Evolutionary conservation across 2,888 invertebrate genomes (phyloP).

Genomic region (Phania funesta): DNA sequence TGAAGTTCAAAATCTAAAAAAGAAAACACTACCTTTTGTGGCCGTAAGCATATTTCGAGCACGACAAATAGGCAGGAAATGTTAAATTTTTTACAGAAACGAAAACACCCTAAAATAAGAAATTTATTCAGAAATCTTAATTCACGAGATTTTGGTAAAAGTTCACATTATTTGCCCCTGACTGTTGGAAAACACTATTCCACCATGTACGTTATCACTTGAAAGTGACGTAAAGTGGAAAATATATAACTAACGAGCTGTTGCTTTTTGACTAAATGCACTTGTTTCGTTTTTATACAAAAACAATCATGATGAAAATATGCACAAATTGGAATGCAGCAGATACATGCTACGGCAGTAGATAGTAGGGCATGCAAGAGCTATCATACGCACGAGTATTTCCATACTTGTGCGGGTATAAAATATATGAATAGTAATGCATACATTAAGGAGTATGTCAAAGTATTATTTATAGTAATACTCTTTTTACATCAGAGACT

Average conservation of each 20-base stretch:
- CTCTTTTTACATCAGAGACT: slow-evolving; percentile 2
- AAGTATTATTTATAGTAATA: not conserved
- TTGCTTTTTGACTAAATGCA: slow-evolving; percentile 61
- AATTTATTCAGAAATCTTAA: no score
- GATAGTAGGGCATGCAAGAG: not conserved
- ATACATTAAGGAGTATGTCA: slow-evolving; percentile 5
- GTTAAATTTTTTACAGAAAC: no score
- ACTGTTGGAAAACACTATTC: slow-evolving; percentile 5
- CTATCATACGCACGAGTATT: no score
- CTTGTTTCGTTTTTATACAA: slow-evolving; percentile 20
- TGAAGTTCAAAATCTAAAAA: no score
- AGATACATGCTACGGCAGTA: not conserved
- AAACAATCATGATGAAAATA: slow-evolving; percentile 30
- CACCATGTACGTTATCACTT: slow-evolving; percentile 32
- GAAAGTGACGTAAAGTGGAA: slow-evolving; percentile 49
- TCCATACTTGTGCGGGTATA: slow-evolving; percentile 4
- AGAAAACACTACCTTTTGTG: no score
- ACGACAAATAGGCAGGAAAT: no score
- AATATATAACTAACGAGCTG: slow-evolving; percentile 63
- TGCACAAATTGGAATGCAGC: slow-evolving; percentile 17
- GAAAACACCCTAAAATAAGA: no score
- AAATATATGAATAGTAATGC: slow-evolving; percentile 36
- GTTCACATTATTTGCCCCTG: not conserved
- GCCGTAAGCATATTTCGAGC: no score
- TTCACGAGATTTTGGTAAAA: no score